Base-by-base conservation (phyloP, 2,888 invertebrate species). In the Scaptomyza parva region DNA sequence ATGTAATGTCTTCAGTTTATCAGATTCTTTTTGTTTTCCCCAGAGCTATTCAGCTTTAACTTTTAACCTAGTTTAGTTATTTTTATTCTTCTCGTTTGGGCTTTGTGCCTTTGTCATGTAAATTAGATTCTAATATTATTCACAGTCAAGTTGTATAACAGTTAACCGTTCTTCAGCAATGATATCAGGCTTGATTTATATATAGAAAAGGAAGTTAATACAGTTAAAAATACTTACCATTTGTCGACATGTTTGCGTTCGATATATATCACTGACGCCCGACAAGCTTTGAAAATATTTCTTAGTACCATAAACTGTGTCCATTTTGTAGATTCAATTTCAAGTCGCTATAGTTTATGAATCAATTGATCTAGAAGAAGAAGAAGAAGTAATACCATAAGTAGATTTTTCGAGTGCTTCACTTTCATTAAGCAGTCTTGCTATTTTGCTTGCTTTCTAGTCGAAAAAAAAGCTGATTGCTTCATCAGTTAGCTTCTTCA, bases 221-320 rank as follows among this genome's bases (percentile, higher is more conserved):
- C 18, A 90, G 91, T 91, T 76, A 92, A 40, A 53, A 18, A 18
- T 30, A 90, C 92, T 91, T 76, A 92, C 92, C 91, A 91, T 87
- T 68, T 89, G 88, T 63, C 92, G 89, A 72, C 90, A 90, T 65
- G 90, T 88, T 71, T 89, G 90, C 47, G 89, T 86, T 18, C 92
- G 89, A 78, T 92, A 91, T 62, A 91, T 91, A 78, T 92, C 92
- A 69, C 91, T 91, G 50, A 89, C 90, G 50, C 88, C 91, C 51
- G 91, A 91, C 75, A 92, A 82, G 65, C 91, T 92, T 70, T 92
- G 92, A 65, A 92, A 92, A 69, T 92, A 92, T 68, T 92, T 92
- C 80, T 92, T 92, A 61, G 92, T 92, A 18, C 91, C 92, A 71
- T 92, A 92, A 59, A 92, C 91, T 22, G 92, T 91, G 74, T 92